Percentiles rank a stretch among this genome's conserved stretches.
phyloP scores from a whole-genome alignment of 92 coral and sea anemone genomes.

The Palythoa grandiflora region DNA sequence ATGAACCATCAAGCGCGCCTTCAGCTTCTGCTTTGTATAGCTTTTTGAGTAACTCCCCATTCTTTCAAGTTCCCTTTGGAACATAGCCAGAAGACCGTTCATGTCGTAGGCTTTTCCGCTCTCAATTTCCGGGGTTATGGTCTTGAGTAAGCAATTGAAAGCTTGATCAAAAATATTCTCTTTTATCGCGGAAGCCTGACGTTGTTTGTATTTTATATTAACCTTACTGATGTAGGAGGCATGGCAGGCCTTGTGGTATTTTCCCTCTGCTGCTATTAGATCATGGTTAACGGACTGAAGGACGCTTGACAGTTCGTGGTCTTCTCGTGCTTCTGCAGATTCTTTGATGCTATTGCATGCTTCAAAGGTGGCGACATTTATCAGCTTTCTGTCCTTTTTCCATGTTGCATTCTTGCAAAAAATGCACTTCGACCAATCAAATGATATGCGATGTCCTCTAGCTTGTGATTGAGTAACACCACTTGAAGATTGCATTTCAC shows the following conservation, averaged over 20 bases:
- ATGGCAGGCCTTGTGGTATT: conserved; percentile 6
- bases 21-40: conserved; percentile 21
- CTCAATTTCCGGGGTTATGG: not conserved
- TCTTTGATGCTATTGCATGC: conserved; percentile 5
- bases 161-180: not conserved
- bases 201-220: not conserved
- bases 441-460: conserved; percentile 9
- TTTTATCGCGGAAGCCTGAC: not conserved
- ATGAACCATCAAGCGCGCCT: conserved; percentile 14
- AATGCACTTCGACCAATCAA: conserved; percentile 4
- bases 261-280: conserved; percentile 6
- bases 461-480: conserved; percentile 17
- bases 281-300: conserved; percentile 5
- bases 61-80: not conserved
- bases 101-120: conserved; percentile 32
- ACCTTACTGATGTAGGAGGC: conserved; percentile 2
- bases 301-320: conserved; percentile 3
- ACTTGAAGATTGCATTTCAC: conserved; percentile 14
- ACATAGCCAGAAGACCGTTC: conserved; percentile 19
- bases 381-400: conserved; percentile 8
- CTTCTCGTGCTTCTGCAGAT: conserved; percentile 18
- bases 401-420: conserved; percentile 7
- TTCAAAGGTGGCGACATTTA: conserved; percentile 5
- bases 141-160: conserved; percentile 3
- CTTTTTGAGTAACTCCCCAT: conserved; percentile 18